These are phyloP conservation scores for Drosophila meridionalis DNA, from an alignment of 2,888 invertebrate genomes.

Conservation along the genomic window DNA sequence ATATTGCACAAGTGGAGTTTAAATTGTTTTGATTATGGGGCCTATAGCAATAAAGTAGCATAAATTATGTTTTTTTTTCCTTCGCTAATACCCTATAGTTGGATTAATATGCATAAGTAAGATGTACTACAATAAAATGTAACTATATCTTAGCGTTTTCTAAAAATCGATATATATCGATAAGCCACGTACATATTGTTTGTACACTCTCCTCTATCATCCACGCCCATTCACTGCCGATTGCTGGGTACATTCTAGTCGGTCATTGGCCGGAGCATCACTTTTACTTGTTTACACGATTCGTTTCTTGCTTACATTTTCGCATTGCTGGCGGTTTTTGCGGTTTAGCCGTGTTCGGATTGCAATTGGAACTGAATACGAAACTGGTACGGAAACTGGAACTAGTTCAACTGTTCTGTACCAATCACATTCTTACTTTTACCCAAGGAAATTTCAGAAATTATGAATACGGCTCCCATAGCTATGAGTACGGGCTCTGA, in stretches of 20 bases:
- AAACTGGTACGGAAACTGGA: constrained; percentile 12
- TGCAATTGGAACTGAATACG: constrained; percentile 14
- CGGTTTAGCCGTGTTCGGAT: constrained; percentile 15
- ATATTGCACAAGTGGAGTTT: not conserved
- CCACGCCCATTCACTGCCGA: too few species aligned
- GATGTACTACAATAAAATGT: too few species aligned
- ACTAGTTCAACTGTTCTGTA: constrained; percentile 7
- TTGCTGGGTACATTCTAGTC: not conserved
- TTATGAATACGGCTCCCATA: not conserved
- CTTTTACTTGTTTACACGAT: not conserved
- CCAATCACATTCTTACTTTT: not conserved
- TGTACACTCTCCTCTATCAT: not conserved
- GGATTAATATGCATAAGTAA: not conserved
- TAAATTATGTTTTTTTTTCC: not conserved
- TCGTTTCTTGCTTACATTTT: constrained; percentile 16
- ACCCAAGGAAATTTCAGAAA: not conserved
- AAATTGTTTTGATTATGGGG: not conserved
- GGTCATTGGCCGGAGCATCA: not conserved
- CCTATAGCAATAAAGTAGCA: not conserved
- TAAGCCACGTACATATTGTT: not conserved
- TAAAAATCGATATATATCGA: not conserved
- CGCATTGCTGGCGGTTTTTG: constrained; percentile 18
- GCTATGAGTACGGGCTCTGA: not conserved
- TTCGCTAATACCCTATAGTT: not conserved
- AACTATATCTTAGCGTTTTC: too few species aligned